These are phyloP conservation scores for Naja naja DNA, from an alignment of 2,113 vertebrate genomes.

Conservation along the genomic window DNA sequence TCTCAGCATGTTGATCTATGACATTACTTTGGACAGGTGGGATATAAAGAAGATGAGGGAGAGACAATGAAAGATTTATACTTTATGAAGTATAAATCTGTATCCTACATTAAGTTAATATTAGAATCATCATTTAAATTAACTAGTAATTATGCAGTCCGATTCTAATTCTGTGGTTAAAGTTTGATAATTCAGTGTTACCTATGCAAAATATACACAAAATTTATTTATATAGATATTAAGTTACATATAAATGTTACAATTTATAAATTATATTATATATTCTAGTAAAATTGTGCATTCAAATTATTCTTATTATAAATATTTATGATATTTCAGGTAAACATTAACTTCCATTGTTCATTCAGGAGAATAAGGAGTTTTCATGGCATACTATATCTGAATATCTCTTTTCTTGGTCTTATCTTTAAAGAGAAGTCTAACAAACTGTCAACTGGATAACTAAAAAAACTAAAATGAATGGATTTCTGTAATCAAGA, in stretches of 20 bases:
- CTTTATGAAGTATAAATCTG: slow-evolving; percentile 67
- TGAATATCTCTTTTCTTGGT: not conserved
- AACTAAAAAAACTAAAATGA: not conserved
- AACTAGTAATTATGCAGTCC: not conserved
- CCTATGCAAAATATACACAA: not conserved
- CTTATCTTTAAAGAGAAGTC: not conserved
- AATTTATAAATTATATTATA: not conserved
- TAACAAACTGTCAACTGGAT: not conserved
- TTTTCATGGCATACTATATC: not conserved
- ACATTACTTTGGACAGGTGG: slow-evolving; percentile 47
- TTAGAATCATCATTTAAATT: slow-evolving; percentile 66
- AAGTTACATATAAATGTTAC: not conserved
- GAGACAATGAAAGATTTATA: slow-evolving; percentile 57
- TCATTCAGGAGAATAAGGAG: not conserved
- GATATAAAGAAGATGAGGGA: slow-evolving; percentile 16
- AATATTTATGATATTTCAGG: not conserved
- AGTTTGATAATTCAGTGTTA: not conserved
- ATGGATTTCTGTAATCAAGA: not conserved
- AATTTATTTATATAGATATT: not conserved
- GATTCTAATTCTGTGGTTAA: not conserved
- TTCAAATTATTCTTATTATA: not conserved
- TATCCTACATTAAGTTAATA: slow-evolving; percentile 64
- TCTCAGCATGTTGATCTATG: slow-evolving; percentile 64
- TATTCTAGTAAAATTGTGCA: not conserved
- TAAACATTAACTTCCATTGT: not conserved